Percentiles rank a stretch among this genome's conserved stretches.
phyloP scores from a whole-genome alignment of 2,113 vertebrate genomes.

The Panurus biarmicus region DNA sequence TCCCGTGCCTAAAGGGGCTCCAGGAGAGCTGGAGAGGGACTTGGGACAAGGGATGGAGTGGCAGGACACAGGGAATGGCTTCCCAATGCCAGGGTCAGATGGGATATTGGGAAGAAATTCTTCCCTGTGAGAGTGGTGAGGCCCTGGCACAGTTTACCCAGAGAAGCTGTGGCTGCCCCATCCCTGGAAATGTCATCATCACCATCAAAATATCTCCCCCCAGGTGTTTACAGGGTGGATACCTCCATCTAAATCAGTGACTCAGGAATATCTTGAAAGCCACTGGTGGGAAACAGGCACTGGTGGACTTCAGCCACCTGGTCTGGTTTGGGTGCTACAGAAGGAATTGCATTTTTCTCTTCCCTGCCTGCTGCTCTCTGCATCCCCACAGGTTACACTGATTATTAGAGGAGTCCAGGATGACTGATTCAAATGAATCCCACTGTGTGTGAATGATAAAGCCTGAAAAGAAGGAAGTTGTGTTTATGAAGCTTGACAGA shows the following conservation, averaged over 20 bases:
- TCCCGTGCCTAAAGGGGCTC: neutral
- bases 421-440: neutral
- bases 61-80: neutral
- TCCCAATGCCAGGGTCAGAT: accelerated
- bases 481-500: neutral
- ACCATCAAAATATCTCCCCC: neutral
- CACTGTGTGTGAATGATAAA: neutral
- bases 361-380: neutral
- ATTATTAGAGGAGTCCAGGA: accelerated
- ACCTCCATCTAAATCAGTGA: neutral
- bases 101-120: neutral
- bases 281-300: neutral
- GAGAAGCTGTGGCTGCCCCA: neutral
- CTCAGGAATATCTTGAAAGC: neutral
- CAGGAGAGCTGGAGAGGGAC: neutral
- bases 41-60: neutral
- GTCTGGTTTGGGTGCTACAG: neutral
- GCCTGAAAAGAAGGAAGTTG: neutral
- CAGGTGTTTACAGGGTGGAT: neutral
- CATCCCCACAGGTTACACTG: neutral
- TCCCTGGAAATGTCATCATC: neutral
- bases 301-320: neutral
- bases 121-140: neutral
- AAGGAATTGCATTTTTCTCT: neutral
- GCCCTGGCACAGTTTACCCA: neutral